Base-by-base conservation (phyloP, 2,888 invertebrate species). In the Ferdinandea cuprea region DNA sequence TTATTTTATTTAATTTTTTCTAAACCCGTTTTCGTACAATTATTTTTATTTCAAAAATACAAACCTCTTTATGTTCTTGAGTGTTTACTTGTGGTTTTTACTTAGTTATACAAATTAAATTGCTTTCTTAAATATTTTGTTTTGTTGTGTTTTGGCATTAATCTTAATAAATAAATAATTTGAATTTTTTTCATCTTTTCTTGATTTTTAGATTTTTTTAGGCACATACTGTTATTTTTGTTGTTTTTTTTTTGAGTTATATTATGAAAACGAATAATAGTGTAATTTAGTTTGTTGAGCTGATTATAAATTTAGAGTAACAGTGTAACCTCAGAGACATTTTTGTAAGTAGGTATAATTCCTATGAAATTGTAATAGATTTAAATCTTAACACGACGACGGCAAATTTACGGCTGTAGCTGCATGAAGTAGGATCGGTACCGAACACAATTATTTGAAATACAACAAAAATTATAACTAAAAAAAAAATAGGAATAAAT, bases 41-140 rank as follows among this genome's bases (percentile, higher is more conserved):
- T 58, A 56, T 42, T 37, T 15, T 58, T 46, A n/a, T 46, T 74
- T 71, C 42, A 66, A 81, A 81, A 81, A 81, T 81, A 81, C 81
- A 81, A 81, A 81, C 81, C 81, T 81, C 63, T 63, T 59, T 66
- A 19, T 59, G 30, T 66, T 48, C 65, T 71, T 77, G 81, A 72
- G 71, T 81, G 69, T 54, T 54, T 73, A 46, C 32, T 17, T 48
- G 13, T 58, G 30, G 25, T 44, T 48, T 44, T 37, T 61, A 11
- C 32, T 5, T 17, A 40, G 15, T 63, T 6, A 32, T 42, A 52
- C 30, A 56, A 68, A 59, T 11, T 28, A 9, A 56, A 21, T 37
- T 69, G 52, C 19, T 42, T 56, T 8, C 15, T 48, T 40, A 21
- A 42, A 32, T 37, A 42, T 44, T 17, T 42, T 2, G n/a, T 40